A percentile compares a stretch with the other conserved stretches of the same genome.
phyloP scores from a whole-genome alignment of 2,888 invertebrate genomes.

The Achlya flavicornis region DNA sequence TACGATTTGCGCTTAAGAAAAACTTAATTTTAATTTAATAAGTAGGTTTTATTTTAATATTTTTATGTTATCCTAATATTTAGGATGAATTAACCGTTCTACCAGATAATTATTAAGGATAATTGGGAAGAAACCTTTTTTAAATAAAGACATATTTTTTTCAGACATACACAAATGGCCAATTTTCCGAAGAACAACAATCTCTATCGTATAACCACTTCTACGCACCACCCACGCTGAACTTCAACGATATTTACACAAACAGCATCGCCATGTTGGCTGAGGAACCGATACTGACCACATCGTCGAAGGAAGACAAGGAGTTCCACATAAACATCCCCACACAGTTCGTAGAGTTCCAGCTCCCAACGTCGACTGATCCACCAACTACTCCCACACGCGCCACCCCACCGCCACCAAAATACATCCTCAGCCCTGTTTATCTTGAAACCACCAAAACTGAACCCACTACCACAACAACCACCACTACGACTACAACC shows the following conservation, averaged over 20 bases:
- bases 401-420: conserved; percentile 33
- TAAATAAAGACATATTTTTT: conserved; percentile 21
- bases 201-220: conserved; percentile 32
- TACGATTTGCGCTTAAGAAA: no score
- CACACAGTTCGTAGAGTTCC: conserved; percentile 49
- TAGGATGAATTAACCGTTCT: no score
- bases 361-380: conserved; percentile 24
- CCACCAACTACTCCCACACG: conserved; percentile 20
- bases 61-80: no score
- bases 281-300: conserved; percentile 31
- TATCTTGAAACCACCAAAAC: conserved; percentile 19
- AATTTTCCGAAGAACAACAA: conserved; percentile 47
- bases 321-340: conserved; percentile 36
- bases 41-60: no score
- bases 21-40: no score
- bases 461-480: neutral
- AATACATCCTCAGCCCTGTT: conserved; percentile 30
- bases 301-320: conserved; percentile 31
- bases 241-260: conserved; percentile 59
- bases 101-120: no score
- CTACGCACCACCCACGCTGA: conserved; percentile 45
- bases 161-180: conserved; percentile 41
- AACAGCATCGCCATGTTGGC: conserved; percentile 37
- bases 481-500: conserved; percentile 27
- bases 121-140: neutral